Evolutionary conservation across 2,888 invertebrate species (phyloP), one percentile per base, ranked within the genome.

Genomic region (Omphaloscelis lunosa): DNA sequence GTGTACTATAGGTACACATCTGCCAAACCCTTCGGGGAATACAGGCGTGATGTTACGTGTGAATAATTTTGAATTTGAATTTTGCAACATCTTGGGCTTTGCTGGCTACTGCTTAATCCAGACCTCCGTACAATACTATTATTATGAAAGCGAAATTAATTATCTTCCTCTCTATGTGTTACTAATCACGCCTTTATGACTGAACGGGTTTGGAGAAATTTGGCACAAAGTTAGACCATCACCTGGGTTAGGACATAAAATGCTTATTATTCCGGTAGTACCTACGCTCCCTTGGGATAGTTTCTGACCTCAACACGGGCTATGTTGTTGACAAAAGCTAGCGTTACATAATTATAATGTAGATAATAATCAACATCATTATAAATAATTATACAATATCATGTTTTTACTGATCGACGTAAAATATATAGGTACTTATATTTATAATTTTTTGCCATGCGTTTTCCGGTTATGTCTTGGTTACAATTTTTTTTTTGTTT

Each of bases 371-470:
- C 17, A n/a, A 17, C 2, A 41, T 65, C 20, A 20, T 65, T 27
- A 9, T 29, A n/a, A 34, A 48, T 39, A 48, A 34, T 48, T 65
- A 48, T 34, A 67, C 27, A 39, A 51, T 41, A 7, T 59, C 45
- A 48, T 20, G 15, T 23, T 58, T 72, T 74, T 72, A 11, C 45
- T 11, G 4, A 48, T 8, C 15, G n/a, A 34, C 58, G 72, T 20
- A 71, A 71, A 58, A 34, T 34, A 34, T 73, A 20, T 69, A 41
- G 27, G 68, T 17, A 58, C 20, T 20, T 45, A 20, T 56, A 8
- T 34, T 73, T 45, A 12, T 17, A 29, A 69, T 39, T 72, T 71
- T 72, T 72, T 72, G 39, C 17, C 23, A 5, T 45, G 39, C 15
- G 53, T 72, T 72, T 53, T 53, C 69, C 4, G 11, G 15, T 69